These are phyloP conservation scores for Apus apus DNA, from an alignment of 2,113 vertebrate species.

Conservation along the genomic window DNA sequence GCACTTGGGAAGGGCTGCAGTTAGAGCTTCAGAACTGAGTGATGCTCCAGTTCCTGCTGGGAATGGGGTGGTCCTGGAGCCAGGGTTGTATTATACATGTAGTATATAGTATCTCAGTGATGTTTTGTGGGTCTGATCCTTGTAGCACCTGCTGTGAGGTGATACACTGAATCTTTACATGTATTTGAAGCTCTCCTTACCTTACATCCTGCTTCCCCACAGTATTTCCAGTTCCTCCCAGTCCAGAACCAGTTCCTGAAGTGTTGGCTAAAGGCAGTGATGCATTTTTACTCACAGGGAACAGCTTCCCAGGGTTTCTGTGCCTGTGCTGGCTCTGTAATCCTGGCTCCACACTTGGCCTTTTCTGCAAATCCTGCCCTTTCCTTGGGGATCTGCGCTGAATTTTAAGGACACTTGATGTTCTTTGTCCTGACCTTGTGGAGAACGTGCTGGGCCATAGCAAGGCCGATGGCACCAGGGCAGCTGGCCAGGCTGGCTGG, in stretches of 20 bases:
- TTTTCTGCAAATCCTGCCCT: background rate
- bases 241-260: background rate
- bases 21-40: background rate
- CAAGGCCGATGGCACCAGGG: background rate
- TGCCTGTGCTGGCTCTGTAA: background rate
- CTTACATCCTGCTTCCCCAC: background rate
- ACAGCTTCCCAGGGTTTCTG: background rate
- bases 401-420: background rate
- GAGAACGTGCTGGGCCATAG: background rate
- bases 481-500: background rate
- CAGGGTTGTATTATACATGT: accelerated
- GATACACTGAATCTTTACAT: background rate
- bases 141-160: background rate
- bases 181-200: background rate
- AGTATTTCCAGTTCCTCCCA: background rate
- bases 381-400: background rate
- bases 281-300: background rate
- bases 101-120: background rate
- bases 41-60: background rate
- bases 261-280: background rate
- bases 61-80: background rate
- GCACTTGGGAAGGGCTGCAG: background rate
- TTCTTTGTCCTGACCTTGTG: background rate
- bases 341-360: background rate
- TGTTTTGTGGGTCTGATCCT: background rate